Conservation (phyloP, 2,797 vertebrate species). For the Borostomias antarcticus region DNA sequence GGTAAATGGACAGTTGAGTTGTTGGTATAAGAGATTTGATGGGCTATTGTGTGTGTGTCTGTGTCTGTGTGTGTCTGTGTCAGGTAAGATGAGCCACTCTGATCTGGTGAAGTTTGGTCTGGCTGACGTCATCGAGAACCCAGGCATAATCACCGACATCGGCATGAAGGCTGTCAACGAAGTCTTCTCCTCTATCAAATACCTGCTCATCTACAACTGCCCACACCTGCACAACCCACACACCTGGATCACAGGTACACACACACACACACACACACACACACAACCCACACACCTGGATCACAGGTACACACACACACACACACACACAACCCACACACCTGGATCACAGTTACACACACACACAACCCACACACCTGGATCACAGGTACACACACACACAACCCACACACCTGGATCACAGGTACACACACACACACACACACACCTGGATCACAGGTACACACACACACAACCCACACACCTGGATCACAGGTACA, state of each 20-base stretch:
- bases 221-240: slow-evolving; percentile 97
- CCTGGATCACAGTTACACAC: too few relatives aligned
- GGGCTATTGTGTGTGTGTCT: too few relatives aligned
- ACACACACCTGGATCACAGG: too few relatives aligned
- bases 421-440: too few relatives aligned
- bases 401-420: too few relatives aligned
- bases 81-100: slow-evolving; percentile 96
- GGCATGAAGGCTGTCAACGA: slow-evolving; percentile 98
- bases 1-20: too few relatives aligned
- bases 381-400: too few relatives aligned
- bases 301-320: too few relatives aligned
- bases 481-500: background rate
- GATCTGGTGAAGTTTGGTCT: slow-evolving; percentile 96
- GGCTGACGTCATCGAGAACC: slow-evolving; percentile 97
- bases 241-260: slow-evolving; percentile 96
- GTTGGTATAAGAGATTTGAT: too few relatives aligned
- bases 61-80: slow-evolving; percentile 12
- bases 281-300: background rate
- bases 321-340: too few relatives aligned
- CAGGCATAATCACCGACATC: slow-evolving; percentile 98
- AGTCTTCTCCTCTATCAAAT: slow-evolving; percentile 96
- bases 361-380: too few relatives aligned
- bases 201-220: slow-evolving; percentile 97
- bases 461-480: too few relatives aligned
- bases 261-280: background rate